phyloP scores from a whole-genome alignment of 2,797 vertebrate genomes.

The Danio jaintianensis region DNA sequence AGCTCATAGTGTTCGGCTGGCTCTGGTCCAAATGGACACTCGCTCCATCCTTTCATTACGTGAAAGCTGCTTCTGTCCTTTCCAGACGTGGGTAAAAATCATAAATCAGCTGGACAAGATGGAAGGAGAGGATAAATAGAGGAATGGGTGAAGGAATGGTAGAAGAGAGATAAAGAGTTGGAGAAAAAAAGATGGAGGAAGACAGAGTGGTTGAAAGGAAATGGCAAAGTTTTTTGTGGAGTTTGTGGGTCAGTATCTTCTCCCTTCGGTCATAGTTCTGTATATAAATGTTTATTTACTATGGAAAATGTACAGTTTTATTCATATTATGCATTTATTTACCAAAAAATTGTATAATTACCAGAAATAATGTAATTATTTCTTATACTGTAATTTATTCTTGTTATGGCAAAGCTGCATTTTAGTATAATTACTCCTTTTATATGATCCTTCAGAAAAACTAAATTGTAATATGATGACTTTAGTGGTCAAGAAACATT shows the following conservation, averaged over 20 bases:
- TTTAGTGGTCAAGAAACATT: not conserved
- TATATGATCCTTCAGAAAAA: not conserved
- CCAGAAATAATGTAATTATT: not conserved
- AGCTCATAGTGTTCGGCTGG: slow-evolving; percentile 57
- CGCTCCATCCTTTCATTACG: slow-evolving; percentile 61
- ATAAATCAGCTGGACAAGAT: slow-evolving; percentile 52
- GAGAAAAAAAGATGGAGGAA: not conserved
- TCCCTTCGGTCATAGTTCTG: not conserved
- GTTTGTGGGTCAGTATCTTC: not conserved
- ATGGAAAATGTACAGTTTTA: too few species aligned
- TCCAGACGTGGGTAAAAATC: slow-evolving; percentile 55
- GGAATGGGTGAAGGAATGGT: slow-evolving; percentile 3
- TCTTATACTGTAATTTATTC: not conserved
- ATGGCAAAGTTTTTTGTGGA: not conserved
- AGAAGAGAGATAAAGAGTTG: not conserved
- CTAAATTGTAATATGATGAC: not conserved
- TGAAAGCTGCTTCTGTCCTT: slow-evolving; percentile 57
- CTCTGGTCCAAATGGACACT: slow-evolving; percentile 62
- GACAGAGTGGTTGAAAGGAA: not conserved
- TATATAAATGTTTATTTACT: not conserved
- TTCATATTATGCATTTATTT: not conserved
- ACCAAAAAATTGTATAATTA: too few species aligned
- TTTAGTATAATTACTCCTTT: not conserved
- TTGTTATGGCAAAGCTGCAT: not conserved
- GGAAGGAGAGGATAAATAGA: slow-evolving; percentile 36